These are phyloP conservation scores for Meta bourneti DNA, from an alignment of 2,888 invertebrate genomes.

Conservation along the genomic window DNA sequence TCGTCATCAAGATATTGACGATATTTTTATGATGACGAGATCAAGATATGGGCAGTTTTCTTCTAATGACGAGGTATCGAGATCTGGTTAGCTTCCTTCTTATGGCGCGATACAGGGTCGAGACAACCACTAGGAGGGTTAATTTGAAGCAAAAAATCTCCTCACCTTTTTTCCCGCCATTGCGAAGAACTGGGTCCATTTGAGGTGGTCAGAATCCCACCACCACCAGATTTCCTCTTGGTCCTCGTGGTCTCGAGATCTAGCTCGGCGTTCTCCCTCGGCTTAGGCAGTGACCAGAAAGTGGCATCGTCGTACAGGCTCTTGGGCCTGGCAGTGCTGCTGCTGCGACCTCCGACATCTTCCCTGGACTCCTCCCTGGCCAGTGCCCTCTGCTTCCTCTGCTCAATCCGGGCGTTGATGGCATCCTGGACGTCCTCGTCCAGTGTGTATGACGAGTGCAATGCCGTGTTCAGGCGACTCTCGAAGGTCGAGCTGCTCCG, in stretches of 20 bases:
- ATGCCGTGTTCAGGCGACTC: slow-evolving; percentile 32
- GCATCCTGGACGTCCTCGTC: slow-evolving; percentile 69
- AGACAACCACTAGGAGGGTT: not conserved
- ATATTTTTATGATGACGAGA: too few relatives aligned
- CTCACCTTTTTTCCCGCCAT: slow-evolving; percentile 70
- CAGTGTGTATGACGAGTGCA: slow-evolving; percentile 31
- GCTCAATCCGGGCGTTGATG: slow-evolving; percentile 37
- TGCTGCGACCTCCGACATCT: slow-evolving; percentile 2
- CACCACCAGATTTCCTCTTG: slow-evolving; percentile 36
- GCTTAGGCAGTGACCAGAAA: slow-evolving; percentile 51
- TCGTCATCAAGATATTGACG: too few relatives aligned
- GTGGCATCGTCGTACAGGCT: slow-evolving; percentile 66
- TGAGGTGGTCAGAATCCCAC: slow-evolving; percentile 16
- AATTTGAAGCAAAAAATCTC: not conserved
- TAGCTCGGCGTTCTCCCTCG: slow-evolving; percentile 5
- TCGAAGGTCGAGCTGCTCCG: slow-evolving; percentile 40
- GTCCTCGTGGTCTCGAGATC: slow-evolving; percentile 20
- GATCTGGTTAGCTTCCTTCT: not conserved
- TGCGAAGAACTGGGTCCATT: slow-evolving; percentile 57
- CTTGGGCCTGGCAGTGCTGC: not conserved
- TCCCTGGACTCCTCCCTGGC: slow-evolving; percentile 10
- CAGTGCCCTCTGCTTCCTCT: slow-evolving; percentile 2
- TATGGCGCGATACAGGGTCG: not conserved
- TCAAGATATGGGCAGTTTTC: too few relatives aligned
- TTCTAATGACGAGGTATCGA: too few relatives aligned